phyloP scores from a whole-genome alignment of 1,140 invertebrate species.

The Grapholita molesta region DNA sequence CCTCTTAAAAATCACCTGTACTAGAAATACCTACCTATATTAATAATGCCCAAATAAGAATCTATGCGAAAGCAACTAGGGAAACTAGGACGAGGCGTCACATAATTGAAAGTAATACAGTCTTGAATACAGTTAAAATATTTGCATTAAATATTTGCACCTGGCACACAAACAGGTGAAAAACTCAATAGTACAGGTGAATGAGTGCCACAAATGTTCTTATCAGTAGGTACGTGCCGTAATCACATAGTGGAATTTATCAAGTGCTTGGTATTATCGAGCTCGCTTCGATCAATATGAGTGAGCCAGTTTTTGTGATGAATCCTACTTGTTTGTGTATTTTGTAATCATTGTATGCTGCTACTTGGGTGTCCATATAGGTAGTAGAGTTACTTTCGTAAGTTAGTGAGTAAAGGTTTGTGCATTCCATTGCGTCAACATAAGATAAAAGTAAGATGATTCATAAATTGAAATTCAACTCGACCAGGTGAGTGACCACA shows the following conservation, averaged over 20 bases:
- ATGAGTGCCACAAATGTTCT: constrained; percentile 28
- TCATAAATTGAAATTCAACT: too few relatives aligned
- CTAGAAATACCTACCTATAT: background rate
- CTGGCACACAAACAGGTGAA: constrained; percentile 48
- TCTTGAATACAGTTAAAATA: constrained; percentile 14
- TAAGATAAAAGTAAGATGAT: too few relatives aligned
- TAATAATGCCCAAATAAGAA: background rate
- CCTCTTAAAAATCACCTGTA: background rate
- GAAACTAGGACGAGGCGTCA: background rate
- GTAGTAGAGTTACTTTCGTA: background rate
- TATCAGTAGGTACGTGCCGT: constrained; percentile 44
- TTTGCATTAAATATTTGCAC: constrained; percentile 36
- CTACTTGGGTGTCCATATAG: background rate
- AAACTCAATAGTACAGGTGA: constrained; percentile 51
- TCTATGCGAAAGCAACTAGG: background rate
- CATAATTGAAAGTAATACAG: background rate
- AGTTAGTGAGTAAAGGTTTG: background rate
- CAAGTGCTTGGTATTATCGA: constrained; percentile 42
- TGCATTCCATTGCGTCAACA: background rate
- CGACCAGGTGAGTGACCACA: too few relatives aligned
- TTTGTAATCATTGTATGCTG: background rate
- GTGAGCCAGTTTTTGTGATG: constrained; percentile 7
- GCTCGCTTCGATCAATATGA: constrained; percentile 17
- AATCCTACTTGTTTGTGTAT: background rate
- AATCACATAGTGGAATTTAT: constrained; percentile 51